These are phyloP conservation scores for Petrocephalus sullivani DNA, from an alignment of 2,797 vertebrate species.

Conservation along the genomic window DNA sequence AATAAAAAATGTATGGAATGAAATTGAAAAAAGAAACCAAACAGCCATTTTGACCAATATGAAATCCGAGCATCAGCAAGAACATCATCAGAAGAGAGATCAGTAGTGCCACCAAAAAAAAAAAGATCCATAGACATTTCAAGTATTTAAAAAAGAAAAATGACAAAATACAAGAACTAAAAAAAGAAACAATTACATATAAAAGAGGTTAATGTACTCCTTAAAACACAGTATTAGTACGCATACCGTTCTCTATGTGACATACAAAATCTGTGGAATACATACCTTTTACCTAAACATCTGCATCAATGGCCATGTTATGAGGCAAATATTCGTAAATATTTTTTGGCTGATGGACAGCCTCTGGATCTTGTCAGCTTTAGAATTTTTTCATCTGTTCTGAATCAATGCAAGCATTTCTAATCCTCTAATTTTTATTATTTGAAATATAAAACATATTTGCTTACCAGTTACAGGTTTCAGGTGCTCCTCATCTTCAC, in stretches of 20 bases:
- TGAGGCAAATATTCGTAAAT: constrained; percentile 64
- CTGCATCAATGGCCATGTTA: constrained; percentile 59
- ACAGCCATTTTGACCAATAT: background rate
- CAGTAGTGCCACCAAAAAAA: background rate
- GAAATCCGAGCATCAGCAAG: background rate
- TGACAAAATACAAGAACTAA: constrained; percentile 19
- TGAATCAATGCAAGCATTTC: background rate
- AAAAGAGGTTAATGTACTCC: constrained; percentile 64
- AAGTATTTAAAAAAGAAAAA: constrained; percentile 39
- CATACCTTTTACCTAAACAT: constrained; percentile 93
- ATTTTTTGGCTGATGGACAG: constrained; percentile 69
- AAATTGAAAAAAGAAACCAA: constrained; percentile 8
- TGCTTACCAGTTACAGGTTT: constrained; percentile 88
- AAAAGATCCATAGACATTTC: constrained; percentile 5
- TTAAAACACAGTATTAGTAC: constrained; percentile 23
- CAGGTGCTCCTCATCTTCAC: constrained; percentile 81
- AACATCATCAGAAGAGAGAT: background rate
- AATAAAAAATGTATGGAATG: background rate
- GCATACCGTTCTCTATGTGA: constrained; percentile 6
- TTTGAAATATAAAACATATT: constrained; percentile 78
- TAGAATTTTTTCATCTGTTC: background rate
- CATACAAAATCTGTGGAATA: constrained; percentile 42
- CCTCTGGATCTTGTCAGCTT: background rate
- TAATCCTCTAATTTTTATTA: constrained; percentile 30
- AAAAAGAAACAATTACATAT: constrained; percentile 29